Conservation (phyloP, 2,797 vertebrate species). For the Cossypha niveicapilla region DNA sequence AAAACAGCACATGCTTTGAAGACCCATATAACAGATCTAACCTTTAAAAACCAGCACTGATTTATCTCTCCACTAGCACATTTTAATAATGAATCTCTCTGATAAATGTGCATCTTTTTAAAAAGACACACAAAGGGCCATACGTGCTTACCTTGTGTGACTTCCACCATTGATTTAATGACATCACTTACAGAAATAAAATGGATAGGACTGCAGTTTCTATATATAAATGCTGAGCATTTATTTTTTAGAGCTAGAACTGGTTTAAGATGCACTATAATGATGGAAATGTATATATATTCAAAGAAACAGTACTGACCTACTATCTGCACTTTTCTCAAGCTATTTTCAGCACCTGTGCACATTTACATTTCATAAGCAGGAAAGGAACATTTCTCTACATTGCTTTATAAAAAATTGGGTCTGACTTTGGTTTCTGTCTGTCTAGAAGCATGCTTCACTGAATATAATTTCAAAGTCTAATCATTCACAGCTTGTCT, state of each 20-base stretch:
- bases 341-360: constrained; percentile 15
- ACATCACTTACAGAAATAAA: constrained; percentile 33
- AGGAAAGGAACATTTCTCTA: background rate
- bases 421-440: constrained; percentile 25
- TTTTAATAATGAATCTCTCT: constrained; percentile 61
- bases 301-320: constrained; percentile 22
- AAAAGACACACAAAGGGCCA: constrained; percentile 48
- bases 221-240: constrained; percentile 18
- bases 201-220: constrained; percentile 7
- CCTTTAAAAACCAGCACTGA: constrained; percentile 65
- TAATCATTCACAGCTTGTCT: constrained; percentile 38
- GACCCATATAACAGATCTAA: constrained; percentile 51
- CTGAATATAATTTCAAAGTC: constrained; percentile 64
- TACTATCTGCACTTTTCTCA: background rate
- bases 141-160: constrained; percentile 5
- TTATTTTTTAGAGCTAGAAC: constrained; percentile 1
- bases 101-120: constrained; percentile 59
- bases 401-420: constrained; percentile 41
- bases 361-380: constrained; percentile 28
- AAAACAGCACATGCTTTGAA: constrained; percentile 33
- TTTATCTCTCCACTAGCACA: constrained; percentile 49
- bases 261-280: background rate
- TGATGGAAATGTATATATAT: background rate
- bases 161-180: constrained; percentile 26
- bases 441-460: constrained; percentile 34